Evolutionary conservation across 2,888 invertebrate genomes (phyloP), one percentile per base, ranked within the genome.

Genomic region (Sinhomidia bicolor): DNA sequence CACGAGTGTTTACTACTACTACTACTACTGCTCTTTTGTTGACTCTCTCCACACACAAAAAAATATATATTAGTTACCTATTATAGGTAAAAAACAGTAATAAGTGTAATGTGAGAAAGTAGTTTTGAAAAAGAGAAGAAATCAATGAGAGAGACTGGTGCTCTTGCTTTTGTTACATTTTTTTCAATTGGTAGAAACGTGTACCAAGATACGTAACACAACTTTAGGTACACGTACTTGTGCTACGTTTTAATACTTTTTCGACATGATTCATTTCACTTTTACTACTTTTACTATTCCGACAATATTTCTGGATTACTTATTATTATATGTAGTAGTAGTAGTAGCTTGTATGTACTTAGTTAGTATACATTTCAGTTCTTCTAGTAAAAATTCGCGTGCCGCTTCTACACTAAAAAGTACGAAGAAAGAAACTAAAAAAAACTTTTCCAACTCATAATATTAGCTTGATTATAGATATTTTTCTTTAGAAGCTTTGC

Each of bases 381-480:
- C 57, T 26, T 20, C 57, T 68, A 54, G 26, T 57, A 47, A 9
- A 51, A 65, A 85, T 85, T 85, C 78, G 85, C 85, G 85, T 85
- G 85, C 85, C 85, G 78, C 65, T 44, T 78, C 23, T 62, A 57
- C 47, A 60, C 84, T 71, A 26, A 68, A 82, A 71, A 74, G 29
- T 47, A n/a, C 7, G 26, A 36, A 17, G 62, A 14, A 65, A 65
- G 32, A 14, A 29, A 20, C 20, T 23, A 26, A n/a, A 20, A 23
- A 68, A 68, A 68, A 68, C 68, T 68, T 68, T 68, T 17, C 10
- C 36, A n/a, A 9, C 17, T 68, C 68, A n/a, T 36, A 68, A 36
- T 68, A 68, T 68, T 32, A 65, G 62, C 32, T 12, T 65, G 62
- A 65, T 32, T 65, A 65, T n/a, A n/a, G 7, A 60, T 60, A 60